Percentiles rank a stretch among this genome's conserved stretches.
Evolutionary conservation across 2,888 invertebrate genomes (phyloP).

Genomic region (Gastrophysa polygoni): DNA sequence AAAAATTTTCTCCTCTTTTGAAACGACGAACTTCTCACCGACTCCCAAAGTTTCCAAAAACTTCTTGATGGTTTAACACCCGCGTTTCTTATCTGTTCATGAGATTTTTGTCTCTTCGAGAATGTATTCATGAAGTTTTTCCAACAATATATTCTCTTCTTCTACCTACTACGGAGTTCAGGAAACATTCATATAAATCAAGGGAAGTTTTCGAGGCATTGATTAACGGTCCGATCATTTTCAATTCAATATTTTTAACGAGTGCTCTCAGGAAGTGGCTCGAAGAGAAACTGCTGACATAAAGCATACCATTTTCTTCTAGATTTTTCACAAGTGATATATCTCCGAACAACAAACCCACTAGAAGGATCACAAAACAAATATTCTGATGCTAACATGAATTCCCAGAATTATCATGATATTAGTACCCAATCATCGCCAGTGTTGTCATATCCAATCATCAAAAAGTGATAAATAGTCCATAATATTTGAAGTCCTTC

Average conservation of each 20-base stretch:
- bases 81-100: conserved; percentile 8
- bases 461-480: too few relatives aligned
- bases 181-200: conserved; percentile 2
- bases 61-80: conserved; percentile 12
- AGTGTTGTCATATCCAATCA: too few relatives aligned
- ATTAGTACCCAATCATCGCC: too few relatives aligned
- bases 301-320: too few relatives aligned
- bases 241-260: neutral
- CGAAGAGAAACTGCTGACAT: too few relatives aligned
- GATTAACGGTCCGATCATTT: neutral
- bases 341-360: too few relatives aligned
- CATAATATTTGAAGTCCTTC: too few relatives aligned
- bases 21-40: conserved; percentile 1
- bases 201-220: neutral
- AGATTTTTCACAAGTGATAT: too few relatives aligned
- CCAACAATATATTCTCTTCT: conserved; percentile 7
- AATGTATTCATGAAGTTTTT: conserved; percentile 4
- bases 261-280: too few relatives aligned
- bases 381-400: too few relatives aligned
- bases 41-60: conserved; percentile 3
- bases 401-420: too few relatives aligned
- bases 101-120: conserved; percentile 5
- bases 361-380: too few relatives aligned
- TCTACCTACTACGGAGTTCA: neutral
- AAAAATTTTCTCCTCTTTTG: conserved; percentile 1